Evolutionary conservation across 2,888 invertebrate genomes (phyloP).

Genomic region (Cordilura impudica): DNA sequence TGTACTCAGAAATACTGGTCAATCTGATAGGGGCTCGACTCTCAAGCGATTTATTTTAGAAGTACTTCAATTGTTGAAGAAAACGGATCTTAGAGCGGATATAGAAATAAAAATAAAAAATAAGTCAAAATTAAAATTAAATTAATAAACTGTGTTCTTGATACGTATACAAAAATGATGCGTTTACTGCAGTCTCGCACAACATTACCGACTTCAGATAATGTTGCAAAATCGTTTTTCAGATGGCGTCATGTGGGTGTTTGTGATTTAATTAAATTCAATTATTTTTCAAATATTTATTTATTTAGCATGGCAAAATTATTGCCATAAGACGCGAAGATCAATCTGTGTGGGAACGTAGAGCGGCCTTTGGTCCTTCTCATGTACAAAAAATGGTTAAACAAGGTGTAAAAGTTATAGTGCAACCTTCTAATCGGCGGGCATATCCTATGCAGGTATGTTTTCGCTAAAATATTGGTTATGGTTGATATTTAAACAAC

Average conservation of each 20-base stretch:
- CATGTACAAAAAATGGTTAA: constrained; percentile 94
- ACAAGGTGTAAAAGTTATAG: constrained; percentile 94
- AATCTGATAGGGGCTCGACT: constrained; percentile 65
- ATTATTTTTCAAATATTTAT: constrained; percentile 15
- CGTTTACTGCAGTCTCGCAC: constrained; percentile 71
- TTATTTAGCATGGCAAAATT: constrained; percentile 81
- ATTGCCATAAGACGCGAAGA: constrained; percentile 94
- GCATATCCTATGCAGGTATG: constrained; percentile 97
- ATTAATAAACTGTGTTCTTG: constrained; percentile 19
- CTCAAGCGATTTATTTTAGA: constrained; percentile 65
- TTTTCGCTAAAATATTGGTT: not conserved
- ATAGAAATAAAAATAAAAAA: constrained; percentile 9
- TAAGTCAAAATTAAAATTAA: constrained; percentile 20
- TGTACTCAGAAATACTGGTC: not conserved
- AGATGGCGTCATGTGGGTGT: constrained; percentile 75
- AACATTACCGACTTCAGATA: constrained; percentile 64
- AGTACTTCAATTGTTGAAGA: constrained; percentile 69
- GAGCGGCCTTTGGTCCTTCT: constrained; percentile 95
- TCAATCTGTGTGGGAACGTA: constrained; percentile 96
- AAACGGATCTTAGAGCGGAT: constrained; percentile 67
- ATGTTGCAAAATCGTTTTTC: constrained; percentile 62
- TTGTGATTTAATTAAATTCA: not conserved
- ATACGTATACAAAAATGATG: constrained; percentile 69
- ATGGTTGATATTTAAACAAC: not conserved
- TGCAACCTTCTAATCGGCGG: constrained; percentile 98